Evolutionary conservation across 2,113 vertebrate species (phyloP).

Genomic region (Ammodramus savannarum): DNA sequence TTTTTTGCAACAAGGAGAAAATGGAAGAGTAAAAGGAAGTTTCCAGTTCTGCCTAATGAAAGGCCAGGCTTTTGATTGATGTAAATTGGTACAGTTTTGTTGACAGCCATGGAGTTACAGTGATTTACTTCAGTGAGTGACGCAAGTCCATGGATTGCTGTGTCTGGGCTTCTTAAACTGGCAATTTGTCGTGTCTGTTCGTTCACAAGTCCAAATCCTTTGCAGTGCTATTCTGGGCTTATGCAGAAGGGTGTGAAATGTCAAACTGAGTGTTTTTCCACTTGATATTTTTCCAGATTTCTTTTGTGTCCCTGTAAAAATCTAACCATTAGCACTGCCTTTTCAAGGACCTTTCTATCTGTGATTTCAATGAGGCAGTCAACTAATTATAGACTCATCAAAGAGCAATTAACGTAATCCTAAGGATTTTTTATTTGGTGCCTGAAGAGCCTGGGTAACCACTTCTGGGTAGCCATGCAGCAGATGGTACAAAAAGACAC

Average conservation of each 20-base stretch:
- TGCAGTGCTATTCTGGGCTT: slow-evolving; percentile 28
- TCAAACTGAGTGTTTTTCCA: slow-evolving; percentile 21
- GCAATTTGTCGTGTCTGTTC: slow-evolving; percentile 34
- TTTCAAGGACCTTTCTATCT: slow-evolving; percentile 10
- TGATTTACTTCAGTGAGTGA: not conserved
- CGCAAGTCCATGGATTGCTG: not conserved
- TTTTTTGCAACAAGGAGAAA: not conserved
- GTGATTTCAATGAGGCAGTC: not conserved
- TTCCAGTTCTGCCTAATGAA: not conserved
- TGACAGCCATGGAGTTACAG: not conserved
- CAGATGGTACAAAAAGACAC: not conserved
- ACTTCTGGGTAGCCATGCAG: not conserved
- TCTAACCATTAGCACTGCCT: not conserved
- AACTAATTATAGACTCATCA: slow-evolving; percentile 35
- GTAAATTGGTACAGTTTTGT: not conserved
- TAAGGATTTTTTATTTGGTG: not conserved
- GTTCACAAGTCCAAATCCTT: slow-evolving; percentile 34
- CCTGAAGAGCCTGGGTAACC: not conserved
- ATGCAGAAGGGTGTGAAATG: slow-evolving; percentile 47
- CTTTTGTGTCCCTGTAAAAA: slow-evolving; percentile 21
- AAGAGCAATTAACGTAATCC: slow-evolving; percentile 28
- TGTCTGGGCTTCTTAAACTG: slow-evolving; percentile 33
- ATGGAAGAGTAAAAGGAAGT: not conserved
- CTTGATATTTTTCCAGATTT: slow-evolving; percentile 47
- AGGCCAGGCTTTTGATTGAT: not conserved